A percentile compares a stretch with the other conserved stretches of the same genome.
phyloP scores from a whole-genome alignment of 1,140 invertebrate genomes.

The Gonioctena quinquepunctata region DNA sequence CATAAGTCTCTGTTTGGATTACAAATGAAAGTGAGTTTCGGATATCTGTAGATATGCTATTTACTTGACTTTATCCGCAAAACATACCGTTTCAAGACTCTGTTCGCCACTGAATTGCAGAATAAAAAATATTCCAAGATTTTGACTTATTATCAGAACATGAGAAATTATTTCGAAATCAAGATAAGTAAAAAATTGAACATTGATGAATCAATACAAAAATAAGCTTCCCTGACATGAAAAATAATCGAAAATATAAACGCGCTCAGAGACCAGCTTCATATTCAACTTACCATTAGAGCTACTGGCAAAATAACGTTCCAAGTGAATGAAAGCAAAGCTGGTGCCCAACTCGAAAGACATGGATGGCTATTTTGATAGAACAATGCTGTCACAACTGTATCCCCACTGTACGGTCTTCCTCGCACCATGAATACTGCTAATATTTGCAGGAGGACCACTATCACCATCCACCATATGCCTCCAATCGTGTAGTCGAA shows the following conservation, averaged over 20 bases:
- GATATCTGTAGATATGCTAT: no score
- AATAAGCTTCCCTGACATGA: background rate
- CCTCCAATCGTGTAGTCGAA: conserved; percentile 81
- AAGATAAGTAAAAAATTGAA: conserved; percentile 4
- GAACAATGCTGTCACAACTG: conserved; percentile 72
- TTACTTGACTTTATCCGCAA: no score
- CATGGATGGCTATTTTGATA: conserved; percentile 61
- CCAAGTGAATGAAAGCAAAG: conserved; percentile 84
- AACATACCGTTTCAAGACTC: no score
- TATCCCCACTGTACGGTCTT: conserved; percentile 81
- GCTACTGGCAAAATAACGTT: conserved; percentile 81
- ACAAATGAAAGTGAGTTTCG: no score
- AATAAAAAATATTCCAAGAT: no score
- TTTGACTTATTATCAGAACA: no score
- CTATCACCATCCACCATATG: conserved; percentile 82
- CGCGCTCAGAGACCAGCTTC: no score
- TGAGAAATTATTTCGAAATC: no score
- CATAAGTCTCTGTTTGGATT: no score
- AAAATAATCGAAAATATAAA: background rate
- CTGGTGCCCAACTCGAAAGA: conserved; percentile 65
- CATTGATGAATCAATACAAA: background rate
- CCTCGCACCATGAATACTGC: conserved; percentile 83
- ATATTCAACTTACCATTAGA: conserved; percentile 65
- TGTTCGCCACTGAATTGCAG: no score
- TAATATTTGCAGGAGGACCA: conserved; percentile 76